phyloP scores from a whole-genome alignment of 2,888 invertebrate genomes.

The Hirtodrosophila cameraria region DNA sequence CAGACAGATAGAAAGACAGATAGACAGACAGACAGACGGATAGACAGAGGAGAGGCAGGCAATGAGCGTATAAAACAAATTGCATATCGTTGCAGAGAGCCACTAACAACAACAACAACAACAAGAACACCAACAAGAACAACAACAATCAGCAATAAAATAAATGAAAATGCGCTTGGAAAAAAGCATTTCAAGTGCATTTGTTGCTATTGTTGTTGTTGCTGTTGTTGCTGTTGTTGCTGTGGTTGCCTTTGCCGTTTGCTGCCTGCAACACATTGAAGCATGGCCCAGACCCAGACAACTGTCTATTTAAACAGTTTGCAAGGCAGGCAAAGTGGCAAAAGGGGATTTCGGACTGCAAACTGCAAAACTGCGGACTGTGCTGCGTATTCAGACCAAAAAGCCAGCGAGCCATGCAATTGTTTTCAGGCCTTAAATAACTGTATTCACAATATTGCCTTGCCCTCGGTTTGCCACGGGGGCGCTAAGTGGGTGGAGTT shows the following conservation, averaged over 20 bases:
- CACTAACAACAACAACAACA: slow-evolving; percentile 17
- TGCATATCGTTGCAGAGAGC: slow-evolving; percentile 65
- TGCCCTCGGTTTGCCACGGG: neutral
- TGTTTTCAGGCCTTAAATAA: slow-evolving; percentile 70
- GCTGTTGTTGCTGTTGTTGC: slow-evolving; percentile 8
- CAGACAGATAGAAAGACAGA: slow-evolving; percentile 23
- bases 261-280: slow-evolving; percentile 35
- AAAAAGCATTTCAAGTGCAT: slow-evolving; percentile 69
- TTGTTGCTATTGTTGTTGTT: slow-evolving; percentile 27
- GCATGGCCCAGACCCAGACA: slow-evolving; percentile 58
- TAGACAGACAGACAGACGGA: slow-evolving; percentile 15
- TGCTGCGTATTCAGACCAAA: slow-evolving; percentile 35
- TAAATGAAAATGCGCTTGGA: slow-evolving; percentile 65
- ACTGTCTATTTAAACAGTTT: slow-evolving; percentile 60
- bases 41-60: slow-evolving; percentile 35
- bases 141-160: slow-evolving; percentile 54
- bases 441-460: slow-evolving; percentile 52
- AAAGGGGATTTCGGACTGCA: neutral
- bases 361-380: neutral
- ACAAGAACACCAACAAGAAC: too few species aligned
- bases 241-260: slow-evolving; percentile 17
- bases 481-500: slow-evolving; percentile 57
- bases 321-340: neutral
- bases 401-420: slow-evolving; percentile 68
- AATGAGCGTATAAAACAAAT: slow-evolving; percentile 73